Evolutionary conservation across 1,140 invertebrate genomes (phyloP).

Genomic region (Ips typographus): DNA sequence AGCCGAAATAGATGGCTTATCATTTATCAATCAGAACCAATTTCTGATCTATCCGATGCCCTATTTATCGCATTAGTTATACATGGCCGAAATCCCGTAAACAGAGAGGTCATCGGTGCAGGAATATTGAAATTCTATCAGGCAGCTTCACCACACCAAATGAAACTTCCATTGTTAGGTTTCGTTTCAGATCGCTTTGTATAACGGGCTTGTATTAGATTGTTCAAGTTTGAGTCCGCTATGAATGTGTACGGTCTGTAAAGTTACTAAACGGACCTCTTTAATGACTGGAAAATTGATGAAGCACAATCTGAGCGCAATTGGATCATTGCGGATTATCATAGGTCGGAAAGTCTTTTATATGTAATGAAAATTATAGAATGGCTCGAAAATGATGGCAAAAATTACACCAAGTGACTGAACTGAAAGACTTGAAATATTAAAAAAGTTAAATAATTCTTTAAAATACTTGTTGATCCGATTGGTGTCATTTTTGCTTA

Average conservation of each 20-base stretch:
- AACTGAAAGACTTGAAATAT: too few species aligned
- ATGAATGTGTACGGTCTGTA: neutral
- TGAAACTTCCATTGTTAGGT: slow-evolving; percentile 25
- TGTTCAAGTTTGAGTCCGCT: slow-evolving; percentile 10
- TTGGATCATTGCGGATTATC: too few species aligned
- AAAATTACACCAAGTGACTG: too few species aligned
- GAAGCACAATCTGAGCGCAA: too few species aligned
- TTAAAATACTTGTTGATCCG: too few species aligned
- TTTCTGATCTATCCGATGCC: slow-evolving; percentile 13
- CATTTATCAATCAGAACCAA: slow-evolving; percentile 16
- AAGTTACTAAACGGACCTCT: slow-evolving; percentile 4
- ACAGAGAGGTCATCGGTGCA: slow-evolving; percentile 22
- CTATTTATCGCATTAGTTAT: slow-evolving; percentile 27
- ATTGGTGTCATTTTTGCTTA: too few species aligned
- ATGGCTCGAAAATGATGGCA: too few species aligned
- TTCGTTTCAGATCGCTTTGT: slow-evolving; percentile 12
- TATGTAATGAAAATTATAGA: too few species aligned
- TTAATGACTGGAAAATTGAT: slow-evolving; percentile 1
- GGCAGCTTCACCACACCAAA: slow-evolving; percentile 14
- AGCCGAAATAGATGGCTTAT: slow-evolving; percentile 2
- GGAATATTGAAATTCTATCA: slow-evolving; percentile 33
- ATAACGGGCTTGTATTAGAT: neutral
- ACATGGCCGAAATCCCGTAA: slow-evolving; percentile 22
- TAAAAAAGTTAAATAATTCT: too few species aligned
- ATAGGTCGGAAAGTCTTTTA: too few species aligned